phyloP scores from a whole-genome alignment of 1,140 invertebrate species.

The Drosophila rufa region DNA sequence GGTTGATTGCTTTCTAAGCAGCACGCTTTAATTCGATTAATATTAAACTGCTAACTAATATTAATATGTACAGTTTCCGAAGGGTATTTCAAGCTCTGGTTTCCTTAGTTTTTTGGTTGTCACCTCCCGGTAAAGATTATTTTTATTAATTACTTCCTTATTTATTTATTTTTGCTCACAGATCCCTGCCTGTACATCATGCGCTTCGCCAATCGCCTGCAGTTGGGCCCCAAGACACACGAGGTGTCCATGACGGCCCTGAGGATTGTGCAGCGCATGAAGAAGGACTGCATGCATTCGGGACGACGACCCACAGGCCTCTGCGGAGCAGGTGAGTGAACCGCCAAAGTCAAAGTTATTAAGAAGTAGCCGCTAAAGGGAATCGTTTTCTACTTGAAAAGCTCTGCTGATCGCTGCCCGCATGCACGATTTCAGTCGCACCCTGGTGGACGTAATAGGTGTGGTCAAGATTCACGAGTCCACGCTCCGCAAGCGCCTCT shows the following conservation, averaged over 20 bases:
- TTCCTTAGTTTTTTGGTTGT: background rate
- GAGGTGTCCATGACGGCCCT: conserved; percentile 98
- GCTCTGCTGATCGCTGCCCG: conserved; percentile 97
- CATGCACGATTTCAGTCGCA: conserved; percentile 96
- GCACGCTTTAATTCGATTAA: conserved; percentile 9
- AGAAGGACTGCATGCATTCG: conserved; percentile 98
- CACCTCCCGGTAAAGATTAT: background rate
- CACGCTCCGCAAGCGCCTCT: conserved; percentile 95
- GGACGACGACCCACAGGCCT: conserved; percentile 97
- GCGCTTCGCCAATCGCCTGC: conserved; percentile 96
- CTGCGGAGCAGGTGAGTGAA: conserved; percentile 94
- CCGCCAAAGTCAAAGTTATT: background rate
- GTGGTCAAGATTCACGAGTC: conserved; percentile 98
- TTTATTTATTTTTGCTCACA: conserved; percentile 84
- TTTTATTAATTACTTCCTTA: conserved; percentile 37
- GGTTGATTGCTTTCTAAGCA: conserved; percentile 9
- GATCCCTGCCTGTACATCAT: conserved; percentile 98
- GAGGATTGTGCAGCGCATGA: conserved; percentile 98
- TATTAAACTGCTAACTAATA: background rate
- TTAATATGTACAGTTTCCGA: background rate
- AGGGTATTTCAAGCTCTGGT: conserved; percentile 11
- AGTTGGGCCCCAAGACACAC: conserved; percentile 96
- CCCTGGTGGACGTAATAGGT: conserved; percentile 95
- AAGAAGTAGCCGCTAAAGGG: background rate
- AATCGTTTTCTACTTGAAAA: conserved; percentile 84